phyloP scores from a whole-genome alignment of 2,797 vertebrate genomes.

The Pangasius sanitwongsei region DNA sequence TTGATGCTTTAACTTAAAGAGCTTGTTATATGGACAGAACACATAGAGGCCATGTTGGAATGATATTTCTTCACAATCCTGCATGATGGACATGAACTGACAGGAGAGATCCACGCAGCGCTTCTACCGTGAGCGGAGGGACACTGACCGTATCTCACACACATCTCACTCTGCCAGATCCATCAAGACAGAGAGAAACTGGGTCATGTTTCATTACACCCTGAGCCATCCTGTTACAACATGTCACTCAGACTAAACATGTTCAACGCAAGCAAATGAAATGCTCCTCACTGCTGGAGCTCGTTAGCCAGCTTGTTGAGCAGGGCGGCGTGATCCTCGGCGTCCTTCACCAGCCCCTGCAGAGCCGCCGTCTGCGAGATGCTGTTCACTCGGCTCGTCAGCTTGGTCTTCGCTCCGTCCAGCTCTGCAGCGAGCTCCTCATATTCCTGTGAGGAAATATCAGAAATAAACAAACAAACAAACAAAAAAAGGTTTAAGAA shows the following conservation, averaged over 20 bases:
- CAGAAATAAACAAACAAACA: not conserved
- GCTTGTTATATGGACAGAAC: too few species aligned
- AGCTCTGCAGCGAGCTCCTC: constrained; percentile 83
- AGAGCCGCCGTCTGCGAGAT: constrained; percentile 79
- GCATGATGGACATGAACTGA: not conserved
- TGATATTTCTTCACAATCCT: not conserved
- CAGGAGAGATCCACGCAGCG: not conserved
- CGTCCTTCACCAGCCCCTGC: constrained; percentile 78
- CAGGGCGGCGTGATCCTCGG: constrained; percentile 83
- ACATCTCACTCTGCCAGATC: not conserved
- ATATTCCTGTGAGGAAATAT: constrained; percentile 78
- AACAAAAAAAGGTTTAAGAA: not conserved
- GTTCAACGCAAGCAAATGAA: not conserved
- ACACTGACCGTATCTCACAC: not conserved
- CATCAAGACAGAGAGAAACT: not conserved
- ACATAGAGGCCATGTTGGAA: too few species aligned
- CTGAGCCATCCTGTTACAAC: not conserved
- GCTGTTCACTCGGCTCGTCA: constrained; percentile 81
- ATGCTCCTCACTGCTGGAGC: constrained; percentile 82
- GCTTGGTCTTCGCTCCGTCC: constrained; percentile 84
- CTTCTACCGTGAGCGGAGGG: not conserved
- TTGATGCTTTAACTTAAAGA: not conserved
- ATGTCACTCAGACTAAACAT: not conserved
- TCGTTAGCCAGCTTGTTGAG: constrained; percentile 81
- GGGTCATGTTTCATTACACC: not conserved